Evolutionary conservation across 2,113 vertebrate genomes (phyloP).

Genomic region (Ifrita kowaldi): DNA sequence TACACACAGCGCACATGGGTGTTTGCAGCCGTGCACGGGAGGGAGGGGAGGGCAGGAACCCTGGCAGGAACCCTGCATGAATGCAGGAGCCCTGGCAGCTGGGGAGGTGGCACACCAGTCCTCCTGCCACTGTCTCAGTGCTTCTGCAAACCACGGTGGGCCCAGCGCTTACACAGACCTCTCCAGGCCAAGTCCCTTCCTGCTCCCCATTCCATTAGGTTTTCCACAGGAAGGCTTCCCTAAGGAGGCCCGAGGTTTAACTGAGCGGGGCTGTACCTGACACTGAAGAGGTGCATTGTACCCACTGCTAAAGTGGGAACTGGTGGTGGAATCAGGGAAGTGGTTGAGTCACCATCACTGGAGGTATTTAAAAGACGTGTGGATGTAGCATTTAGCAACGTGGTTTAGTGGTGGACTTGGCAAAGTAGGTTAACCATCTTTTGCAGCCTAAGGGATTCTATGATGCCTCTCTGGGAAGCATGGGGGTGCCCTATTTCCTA

Average conservation of each 20-base stretch:
- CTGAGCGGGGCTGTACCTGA: rapidly evolving
- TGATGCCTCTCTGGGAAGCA: background rate
- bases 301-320: background rate
- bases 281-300: background rate
- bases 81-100: background rate
- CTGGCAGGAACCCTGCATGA: background rate
- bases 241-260: background rate
- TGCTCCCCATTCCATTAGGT: background rate
- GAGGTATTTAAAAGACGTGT: background rate
- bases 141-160: background rate
- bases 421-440: background rate
- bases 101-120: background rate
- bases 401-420: background rate
- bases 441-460: background rate
- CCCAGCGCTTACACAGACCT: background rate
- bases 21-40: rapidly evolving
- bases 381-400: background rate
- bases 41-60: background rate
- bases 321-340: background rate
- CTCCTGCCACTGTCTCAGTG: background rate
- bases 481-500: background rate
- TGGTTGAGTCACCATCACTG: background rate
- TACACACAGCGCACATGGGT: rapidly evolving
- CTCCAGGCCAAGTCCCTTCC: background rate
- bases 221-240: background rate